A percentile compares a stretch with the other conserved stretches of the same genome.
phyloP scores from a whole-genome alignment of 2,113 vertebrate genomes.

The Eidolon helvum region DNA sequence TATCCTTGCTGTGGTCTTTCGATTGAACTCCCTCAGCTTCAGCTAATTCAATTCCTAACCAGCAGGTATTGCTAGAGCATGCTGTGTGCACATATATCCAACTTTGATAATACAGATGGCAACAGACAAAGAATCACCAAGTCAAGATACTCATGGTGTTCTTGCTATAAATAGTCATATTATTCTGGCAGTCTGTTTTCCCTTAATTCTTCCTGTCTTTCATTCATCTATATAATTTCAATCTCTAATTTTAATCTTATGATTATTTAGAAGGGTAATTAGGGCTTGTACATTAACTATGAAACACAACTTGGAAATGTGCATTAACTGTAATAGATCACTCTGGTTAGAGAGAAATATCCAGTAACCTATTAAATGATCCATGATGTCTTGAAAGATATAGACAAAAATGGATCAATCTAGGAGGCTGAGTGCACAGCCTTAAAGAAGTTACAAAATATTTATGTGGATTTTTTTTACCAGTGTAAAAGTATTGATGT shows the following conservation, averaged over 20 bases:
- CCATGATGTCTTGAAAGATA: not conserved
- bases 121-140: slow-evolving; percentile 8
- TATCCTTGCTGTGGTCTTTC: slow-evolving; percentile 31
- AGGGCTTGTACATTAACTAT: not conserved
- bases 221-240: not conserved
- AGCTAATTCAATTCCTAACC: slow-evolving; percentile 54
- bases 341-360: not conserved
- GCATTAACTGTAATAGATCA: not conserved
- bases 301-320: not conserved
- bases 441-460: not conserved
- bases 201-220: not conserved
- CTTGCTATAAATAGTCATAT: slow-evolving; percentile 18
- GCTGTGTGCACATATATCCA: slow-evolving; percentile 21
- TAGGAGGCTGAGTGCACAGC: not conserved
- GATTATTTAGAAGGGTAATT: not conserved
- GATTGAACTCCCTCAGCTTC: slow-evolving; percentile 32
- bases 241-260: slow-evolving; percentile 35
- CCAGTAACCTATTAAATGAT: not conserved
- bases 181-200: not conserved
- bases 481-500: not conserved
- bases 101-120: slow-evolving; percentile 15
- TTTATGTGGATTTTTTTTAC: not conserved
- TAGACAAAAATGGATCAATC: not conserved
- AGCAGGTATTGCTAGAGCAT: slow-evolving; percentile 47
- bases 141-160: slow-evolving; percentile 14